Conservation (phyloP, 2,797 vertebrate species). For the Chelidonichthys spinosus region DNA sequence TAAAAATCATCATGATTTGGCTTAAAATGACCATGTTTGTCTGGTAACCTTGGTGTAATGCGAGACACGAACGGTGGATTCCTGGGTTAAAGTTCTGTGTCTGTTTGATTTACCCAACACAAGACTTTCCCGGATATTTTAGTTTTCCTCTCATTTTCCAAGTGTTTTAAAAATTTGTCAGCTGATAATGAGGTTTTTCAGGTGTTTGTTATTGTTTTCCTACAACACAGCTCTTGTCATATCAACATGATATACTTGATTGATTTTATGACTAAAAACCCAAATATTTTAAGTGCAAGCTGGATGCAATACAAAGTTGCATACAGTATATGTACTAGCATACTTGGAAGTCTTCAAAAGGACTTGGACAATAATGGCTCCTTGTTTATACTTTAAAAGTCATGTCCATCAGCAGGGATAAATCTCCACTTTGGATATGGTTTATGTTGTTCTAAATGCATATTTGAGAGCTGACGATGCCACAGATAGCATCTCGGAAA, state of each 20-base stretch:
- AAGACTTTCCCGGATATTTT: too few relatives aligned
- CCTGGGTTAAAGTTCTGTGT: too few relatives aligned
- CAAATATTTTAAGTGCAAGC: background rate
- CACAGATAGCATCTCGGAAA: slow-evolving; percentile 45
- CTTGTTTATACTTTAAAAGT: slow-evolving; percentile 16
- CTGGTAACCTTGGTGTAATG: too few relatives aligned
- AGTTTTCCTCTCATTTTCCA: too few relatives aligned
- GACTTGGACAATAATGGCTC: slow-evolving; percentile 18
- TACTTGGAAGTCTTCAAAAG: slow-evolving; percentile 23
- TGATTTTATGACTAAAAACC: background rate
- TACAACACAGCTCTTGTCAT: background rate
- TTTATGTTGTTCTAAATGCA: slow-evolving; percentile 45
- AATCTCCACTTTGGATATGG: slow-evolving; percentile 19
- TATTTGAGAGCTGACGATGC: slow-evolving; percentile 43
- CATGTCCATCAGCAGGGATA: slow-evolving; percentile 8
- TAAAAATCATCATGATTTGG: too few relatives aligned
- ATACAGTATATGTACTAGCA: background rate
- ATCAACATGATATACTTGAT: background rate
- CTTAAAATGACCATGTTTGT: too few relatives aligned
- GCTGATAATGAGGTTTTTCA: too few relatives aligned
- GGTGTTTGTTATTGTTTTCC: too few relatives aligned
- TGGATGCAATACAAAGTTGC: background rate
- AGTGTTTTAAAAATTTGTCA: too few relatives aligned
- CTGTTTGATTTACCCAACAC: too few relatives aligned
- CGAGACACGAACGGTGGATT: too few relatives aligned